Conservation (phyloP, 2,888 invertebrate species). For the Drosophila longiperda region DNA sequence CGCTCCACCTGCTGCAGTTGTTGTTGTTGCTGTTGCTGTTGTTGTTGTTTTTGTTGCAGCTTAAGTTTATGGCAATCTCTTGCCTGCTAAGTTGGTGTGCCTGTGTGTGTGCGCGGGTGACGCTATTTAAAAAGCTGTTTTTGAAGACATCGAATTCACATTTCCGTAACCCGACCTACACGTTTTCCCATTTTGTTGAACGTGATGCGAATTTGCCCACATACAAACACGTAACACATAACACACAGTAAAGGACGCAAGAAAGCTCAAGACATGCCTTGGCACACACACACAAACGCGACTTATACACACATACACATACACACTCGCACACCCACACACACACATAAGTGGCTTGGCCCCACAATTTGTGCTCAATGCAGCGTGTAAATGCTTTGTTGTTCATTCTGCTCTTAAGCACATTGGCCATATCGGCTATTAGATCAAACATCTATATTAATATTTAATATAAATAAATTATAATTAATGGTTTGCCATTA, state of each 20-base stretch:
- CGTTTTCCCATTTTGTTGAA: slow-evolving; percentile 71
- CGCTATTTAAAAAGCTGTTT: slow-evolving; percentile 67
- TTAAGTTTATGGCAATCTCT: slow-evolving; percentile 35
- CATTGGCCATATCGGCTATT: slow-evolving; percentile 13
- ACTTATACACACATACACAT: slow-evolving; percentile 2
- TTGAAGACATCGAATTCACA: slow-evolving; percentile 78
- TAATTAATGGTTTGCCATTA: not conserved
- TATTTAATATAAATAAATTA: slow-evolving; percentile 1
- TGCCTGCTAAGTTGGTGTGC: slow-evolving; percentile 14
- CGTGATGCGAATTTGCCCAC: slow-evolving; percentile 70
- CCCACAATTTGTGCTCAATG: slow-evolving; percentile 47
- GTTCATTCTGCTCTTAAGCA: slow-evolving; percentile 9
- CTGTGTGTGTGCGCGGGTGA: slow-evolving; percentile 13
- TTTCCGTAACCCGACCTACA: slow-evolving; percentile 67
- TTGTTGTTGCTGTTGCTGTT: slow-evolving; percentile 5
- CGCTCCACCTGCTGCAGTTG: slow-evolving; percentile 45
- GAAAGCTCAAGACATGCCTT: slow-evolving; percentile 27
- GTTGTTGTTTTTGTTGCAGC: slow-evolving; percentile 27
- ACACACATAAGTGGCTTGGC: not conserved
- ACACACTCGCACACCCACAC: not conserved
- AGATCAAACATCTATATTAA: not conserved
- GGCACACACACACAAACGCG: slow-evolving; percentile 1
- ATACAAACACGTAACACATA: slow-evolving; percentile 21
- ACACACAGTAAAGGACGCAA: slow-evolving; percentile 41
- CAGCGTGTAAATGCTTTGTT: slow-evolving; percentile 54